Base-by-base conservation (phyloP, 2,888 invertebrate species). In the Camponotus fellah region DNA sequence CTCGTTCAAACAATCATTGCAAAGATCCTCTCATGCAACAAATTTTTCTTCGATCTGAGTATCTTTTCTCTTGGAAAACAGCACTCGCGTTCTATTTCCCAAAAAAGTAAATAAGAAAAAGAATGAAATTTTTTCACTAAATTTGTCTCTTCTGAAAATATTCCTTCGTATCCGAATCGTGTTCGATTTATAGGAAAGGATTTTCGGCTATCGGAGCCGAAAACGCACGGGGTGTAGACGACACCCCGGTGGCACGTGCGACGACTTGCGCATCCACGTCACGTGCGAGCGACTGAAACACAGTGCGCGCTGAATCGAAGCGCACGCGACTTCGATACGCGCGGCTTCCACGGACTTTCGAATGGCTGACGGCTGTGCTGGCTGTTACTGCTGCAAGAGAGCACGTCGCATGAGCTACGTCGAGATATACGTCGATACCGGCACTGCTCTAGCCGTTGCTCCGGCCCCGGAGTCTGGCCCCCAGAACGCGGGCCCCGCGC, bases 391-490 rank as follows among this genome's bases (percentile, higher is more conserved):
- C 14, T 65, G 34, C 37, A 21, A 49, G 58, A 79, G 34, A 43
- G 26, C 6, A 10, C 37, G 34, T 34, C 46, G 76, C 17, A 37
- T 37, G 76, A 77, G 46, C 60, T 60, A 71, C 60, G 37, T 80
- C 40, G 40, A n/a, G 26, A 12, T 46, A 34, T 32, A 43, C 68
- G 12, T 60, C 71, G 14, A 17, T 34, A 66, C 46, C 43, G 40
- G 71, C 37, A 79, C 77, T 68, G 56, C 56, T 53, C 8, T 8
- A n/a, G 66, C 56, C 40, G 65, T 8, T 43, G 69, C 58, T 69
- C 72, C 76, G 69, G 71, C 74, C 81, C 58, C 64, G 40, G 85
- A 82, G 69, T 64, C 86, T 82, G 83, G 86, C 71, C 79, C 81
- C 46, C 60, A 6, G 32, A n/a, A 10, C 49, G 46, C 77, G 58